These are phyloP conservation scores for Nycticryphes semicollaris DNA, from an alignment of 2,113 vertebrate genomes.

Conservation along the genomic window DNA sequence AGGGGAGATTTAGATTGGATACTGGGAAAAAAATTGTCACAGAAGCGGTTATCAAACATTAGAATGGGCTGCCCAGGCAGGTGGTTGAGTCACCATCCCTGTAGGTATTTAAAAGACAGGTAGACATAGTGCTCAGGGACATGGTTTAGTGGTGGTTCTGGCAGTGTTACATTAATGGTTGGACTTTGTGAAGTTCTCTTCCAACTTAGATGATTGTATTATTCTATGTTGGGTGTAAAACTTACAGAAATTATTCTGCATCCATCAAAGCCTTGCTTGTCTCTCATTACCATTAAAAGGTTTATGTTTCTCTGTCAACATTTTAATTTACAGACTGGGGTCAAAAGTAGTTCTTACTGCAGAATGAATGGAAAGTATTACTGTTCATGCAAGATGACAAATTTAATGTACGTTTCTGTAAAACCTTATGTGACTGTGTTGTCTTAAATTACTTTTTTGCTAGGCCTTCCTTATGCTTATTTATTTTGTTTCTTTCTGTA, in stretches of 20 bases:
- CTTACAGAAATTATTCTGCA: neutral
- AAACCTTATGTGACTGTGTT: neutral
- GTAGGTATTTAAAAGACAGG: neutral
- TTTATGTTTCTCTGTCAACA: neutral
- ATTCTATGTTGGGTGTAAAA: neutral
- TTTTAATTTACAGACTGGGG: neutral
- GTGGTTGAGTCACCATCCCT: neutral
- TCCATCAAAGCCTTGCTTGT: neutral
- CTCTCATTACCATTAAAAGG: neutral
- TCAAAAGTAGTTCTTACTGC: neutral
- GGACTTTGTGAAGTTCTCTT: neutral
- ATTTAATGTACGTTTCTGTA: neutral
- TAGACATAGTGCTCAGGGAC: neutral
- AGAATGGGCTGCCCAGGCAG: neutral
- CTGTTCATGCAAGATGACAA: neutral
- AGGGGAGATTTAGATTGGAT: neutral
- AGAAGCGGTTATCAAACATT: neutral
- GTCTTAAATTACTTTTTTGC: neutral
- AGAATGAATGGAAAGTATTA: neutral
- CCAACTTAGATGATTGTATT: neutral
- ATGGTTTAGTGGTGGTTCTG: neutral
- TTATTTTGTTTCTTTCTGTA: neutral
- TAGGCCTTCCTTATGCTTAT: neutral
- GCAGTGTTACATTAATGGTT: neutral
- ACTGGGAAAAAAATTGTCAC: neutral